Evolutionary conservation across 1,140 invertebrate genomes (phyloP), one percentile per base, ranked within the genome.

Genomic region (Pogonognathellus flavescens): DNA sequence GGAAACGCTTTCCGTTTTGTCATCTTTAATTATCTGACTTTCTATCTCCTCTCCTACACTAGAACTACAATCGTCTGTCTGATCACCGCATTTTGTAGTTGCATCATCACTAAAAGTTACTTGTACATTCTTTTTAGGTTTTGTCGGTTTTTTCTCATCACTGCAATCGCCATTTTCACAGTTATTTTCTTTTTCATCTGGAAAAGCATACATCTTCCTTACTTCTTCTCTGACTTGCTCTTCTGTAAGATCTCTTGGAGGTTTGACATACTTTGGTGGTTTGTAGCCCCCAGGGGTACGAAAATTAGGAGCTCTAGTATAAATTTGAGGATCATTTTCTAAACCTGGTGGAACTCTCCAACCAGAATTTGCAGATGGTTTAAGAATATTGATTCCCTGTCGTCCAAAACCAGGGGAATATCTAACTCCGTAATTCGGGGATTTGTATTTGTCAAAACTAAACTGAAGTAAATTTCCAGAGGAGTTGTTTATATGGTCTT

Each of bases 301-400:
- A 85, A 88, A 88, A 70, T 88, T 88, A 0, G 85, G 87, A 50
- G 87, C 87, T 72, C 87, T 22, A 10, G 66, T 62, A 41, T 72
- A 60, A 14, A 87, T 80, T 60, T 86, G 85, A 10, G 82, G 62
- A 53, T 86, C 85, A 55, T 76, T 57, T 85, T 85, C 59, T 57
- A 52, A 49, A 20, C 66, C 59, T 7, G 84, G 72, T 16, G 62
- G 22, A 50, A 80, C 53, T 20, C 57, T 50, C 86, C 86, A 83
- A 3, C 86, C 82, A 31, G 83, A 66, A 18, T 20, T 57, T 18
- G 66, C 59, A 1, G 80, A 82, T 20, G 57, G 80, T 20, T 31
- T 57, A 25, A 82, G 66, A 55, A 82, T 52, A 70, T 72, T 53
- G 31, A 82, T 49, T 18, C 70, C 81, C 14, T 86, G 62, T 57